These are phyloP conservation scores for Mallotus villosus DNA, from an alignment of 2,797 vertebrate species.

Conservation along the genomic window DNA sequence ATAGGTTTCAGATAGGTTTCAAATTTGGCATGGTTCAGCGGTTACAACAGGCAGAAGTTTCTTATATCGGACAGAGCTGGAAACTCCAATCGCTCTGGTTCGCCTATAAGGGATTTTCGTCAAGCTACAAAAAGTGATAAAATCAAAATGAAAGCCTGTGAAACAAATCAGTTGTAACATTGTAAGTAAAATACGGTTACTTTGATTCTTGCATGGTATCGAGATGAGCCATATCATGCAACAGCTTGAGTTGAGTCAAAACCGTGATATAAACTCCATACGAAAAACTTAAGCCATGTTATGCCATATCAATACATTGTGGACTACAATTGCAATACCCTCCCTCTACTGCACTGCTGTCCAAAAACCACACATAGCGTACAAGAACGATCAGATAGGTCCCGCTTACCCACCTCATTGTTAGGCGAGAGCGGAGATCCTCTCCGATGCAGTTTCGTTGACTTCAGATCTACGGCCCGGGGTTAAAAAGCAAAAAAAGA, in stretches of 20 bases:
- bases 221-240: neutral
- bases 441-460: conserved; percentile 58
- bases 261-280: neutral
- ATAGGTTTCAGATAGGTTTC: too few relatives aligned
- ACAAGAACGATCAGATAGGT: conserved; percentile 59
- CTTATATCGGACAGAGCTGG: neutral
- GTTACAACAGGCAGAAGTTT: too few relatives aligned
- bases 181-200: too few relatives aligned
- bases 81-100: neutral
- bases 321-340: conserved; percentile 23
- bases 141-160: too few relatives aligned
- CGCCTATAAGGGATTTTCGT: too few relatives aligned
- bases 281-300: neutral
- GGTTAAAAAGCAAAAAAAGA: conserved; percentile 45
- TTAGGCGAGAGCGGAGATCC: conserved; percentile 73
- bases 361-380: conserved; percentile 41
- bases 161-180: too few relatives aligned
- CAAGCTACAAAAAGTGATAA: too few relatives aligned
- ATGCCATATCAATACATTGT: neutral
- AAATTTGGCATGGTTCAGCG: too few relatives aligned
- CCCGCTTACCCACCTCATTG: conserved; percentile 80
- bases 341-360: conserved; percentile 11
- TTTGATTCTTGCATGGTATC: too few relatives aligned
- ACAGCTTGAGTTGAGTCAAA: conserved; percentile 1
- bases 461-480: conserved; percentile 59